phyloP scores from a whole-genome alignment of 2,113 vertebrate species.

The Callaeas wilsoni region DNA sequence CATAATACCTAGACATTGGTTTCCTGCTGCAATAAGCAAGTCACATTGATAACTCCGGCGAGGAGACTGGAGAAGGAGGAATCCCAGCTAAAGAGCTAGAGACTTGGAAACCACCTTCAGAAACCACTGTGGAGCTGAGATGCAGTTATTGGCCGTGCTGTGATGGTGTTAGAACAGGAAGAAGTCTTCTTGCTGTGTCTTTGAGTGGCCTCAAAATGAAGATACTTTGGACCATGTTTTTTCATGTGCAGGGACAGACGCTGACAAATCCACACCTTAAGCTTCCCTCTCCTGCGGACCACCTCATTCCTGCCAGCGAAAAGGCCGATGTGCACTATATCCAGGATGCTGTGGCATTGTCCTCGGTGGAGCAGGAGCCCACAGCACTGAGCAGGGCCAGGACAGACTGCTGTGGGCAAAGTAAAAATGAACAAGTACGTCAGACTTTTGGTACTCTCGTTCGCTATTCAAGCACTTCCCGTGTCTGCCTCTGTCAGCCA shows the following conservation, averaged over 20 bases:
- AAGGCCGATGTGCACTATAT: rapidly evolving
- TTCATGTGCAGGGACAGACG: rapidly evolving
- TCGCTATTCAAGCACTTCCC: rapidly evolving
- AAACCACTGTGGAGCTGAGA: not conserved
- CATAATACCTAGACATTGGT: rapidly evolving
- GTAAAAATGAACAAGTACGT: rapidly evolving
- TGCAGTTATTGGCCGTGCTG: not conserved
- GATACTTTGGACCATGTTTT: rapidly evolving
- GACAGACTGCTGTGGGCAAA: not conserved
- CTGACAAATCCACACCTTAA: rapidly evolving
- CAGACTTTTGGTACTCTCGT: rapidly evolving
- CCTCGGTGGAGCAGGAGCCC: not conserved
- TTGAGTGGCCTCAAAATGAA: not conserved
- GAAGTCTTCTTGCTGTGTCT: not conserved
- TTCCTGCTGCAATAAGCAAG: no score
- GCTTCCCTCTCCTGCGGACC: not conserved
- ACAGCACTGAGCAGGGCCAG: rapidly evolving
- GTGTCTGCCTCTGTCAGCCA: not conserved
- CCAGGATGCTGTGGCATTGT: rapidly evolving
- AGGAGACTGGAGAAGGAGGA: not conserved
- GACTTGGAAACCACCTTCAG: not conserved
- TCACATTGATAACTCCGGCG: rapidly evolving
- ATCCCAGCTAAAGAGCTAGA: no score
- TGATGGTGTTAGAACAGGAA: not conserved
- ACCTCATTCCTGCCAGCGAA: rapidly evolving